These are phyloP conservation scores for Eremophila alpestris DNA, from an alignment of 2,797 vertebrate species.

Conservation along the genomic window DNA sequence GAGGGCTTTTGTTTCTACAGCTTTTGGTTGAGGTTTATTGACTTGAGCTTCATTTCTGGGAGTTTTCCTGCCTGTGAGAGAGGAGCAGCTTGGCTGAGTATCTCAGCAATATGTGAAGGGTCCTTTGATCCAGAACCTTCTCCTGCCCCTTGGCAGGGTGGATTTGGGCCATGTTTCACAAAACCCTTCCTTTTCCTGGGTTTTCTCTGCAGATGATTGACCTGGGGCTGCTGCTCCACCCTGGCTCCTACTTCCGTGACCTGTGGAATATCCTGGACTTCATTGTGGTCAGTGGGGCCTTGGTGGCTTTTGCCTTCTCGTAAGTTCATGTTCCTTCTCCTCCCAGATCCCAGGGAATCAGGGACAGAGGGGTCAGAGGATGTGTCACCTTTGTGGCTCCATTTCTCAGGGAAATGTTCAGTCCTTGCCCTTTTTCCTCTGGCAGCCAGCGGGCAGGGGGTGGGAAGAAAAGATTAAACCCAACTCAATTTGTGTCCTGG, in stretches of 20 bases:
- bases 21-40: background rate
- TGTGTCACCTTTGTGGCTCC: background rate
- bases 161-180: background rate
- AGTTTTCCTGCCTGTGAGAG: background rate
- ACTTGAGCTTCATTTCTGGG: background rate
- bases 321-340: constrained; percentile 80
- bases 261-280: constrained; percentile 99
- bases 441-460: accelerated
- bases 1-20: background rate
- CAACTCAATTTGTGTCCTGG: background rate
- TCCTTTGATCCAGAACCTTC: background rate
- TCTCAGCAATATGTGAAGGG: background rate
- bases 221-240: constrained; percentile 90
- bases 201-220: constrained; percentile 89
- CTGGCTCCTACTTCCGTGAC: constrained; percentile 94
- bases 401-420: background rate
- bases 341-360: background rate
- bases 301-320: constrained; percentile 98
- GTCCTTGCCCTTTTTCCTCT: background rate
- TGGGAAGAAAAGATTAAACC: background rate
- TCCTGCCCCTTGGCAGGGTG: background rate
- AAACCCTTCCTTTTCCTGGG: background rate
- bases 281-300: constrained; percentile 97
- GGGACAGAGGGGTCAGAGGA: background rate
- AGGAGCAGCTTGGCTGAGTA: background rate